Evolutionary conservation across 2,797 vertebrate species (phyloP), one percentile per base, ranked within the genome.

Genomic region (Lepus townsendii): DNA sequence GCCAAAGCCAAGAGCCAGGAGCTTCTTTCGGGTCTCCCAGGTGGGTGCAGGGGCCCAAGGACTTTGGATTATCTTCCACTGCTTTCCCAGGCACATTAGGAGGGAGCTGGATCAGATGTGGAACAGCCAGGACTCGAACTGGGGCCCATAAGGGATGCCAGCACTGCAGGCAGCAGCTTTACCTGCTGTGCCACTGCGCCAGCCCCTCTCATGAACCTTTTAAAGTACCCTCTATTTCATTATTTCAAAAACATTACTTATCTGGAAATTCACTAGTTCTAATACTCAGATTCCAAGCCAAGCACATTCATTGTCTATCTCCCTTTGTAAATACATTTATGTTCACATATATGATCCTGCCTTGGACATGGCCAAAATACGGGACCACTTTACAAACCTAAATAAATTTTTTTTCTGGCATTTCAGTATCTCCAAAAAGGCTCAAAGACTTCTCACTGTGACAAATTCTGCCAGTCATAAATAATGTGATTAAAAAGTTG

Each of bases 401-500:
- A 71, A 7, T 69, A 27, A 19, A 47, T 68, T 16, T 26, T 79
- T 77, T 38, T 91, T 35, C 80, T 91, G 77, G 83, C 22, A 68
- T 63, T 79, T 83, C 27, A 65, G 63, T 54, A 62, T 63, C 14
- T 90, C 11, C 78, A 12, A 79, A 85, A 75, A 83, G 22, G 24
- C 91, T 60, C 47, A 60, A 82, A 76, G 52, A 73, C 38, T 79
- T 32, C 27, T 3, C 54, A 62, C 68, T 4, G 35, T 79, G 65
- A 82, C 73, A 92, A 83, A 88, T 68, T 82, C 77, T 89, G 47
- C 42, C 86, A 62, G 38, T 50, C 17, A 24, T n/a, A 78, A 85
- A 82, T 52, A 77, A 88, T 20, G 30, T 38, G 47, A 86, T 5
- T 84, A 12, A 87, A 94, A 96, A 50, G n/a, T 62, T 38, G 90